A percentile compares a stretch with the other conserved stretches of the same genome.
Evolutionary conservation across 2,888 invertebrate genomes (phyloP).

Genomic region (Scaptomyza polygonia): DNA sequence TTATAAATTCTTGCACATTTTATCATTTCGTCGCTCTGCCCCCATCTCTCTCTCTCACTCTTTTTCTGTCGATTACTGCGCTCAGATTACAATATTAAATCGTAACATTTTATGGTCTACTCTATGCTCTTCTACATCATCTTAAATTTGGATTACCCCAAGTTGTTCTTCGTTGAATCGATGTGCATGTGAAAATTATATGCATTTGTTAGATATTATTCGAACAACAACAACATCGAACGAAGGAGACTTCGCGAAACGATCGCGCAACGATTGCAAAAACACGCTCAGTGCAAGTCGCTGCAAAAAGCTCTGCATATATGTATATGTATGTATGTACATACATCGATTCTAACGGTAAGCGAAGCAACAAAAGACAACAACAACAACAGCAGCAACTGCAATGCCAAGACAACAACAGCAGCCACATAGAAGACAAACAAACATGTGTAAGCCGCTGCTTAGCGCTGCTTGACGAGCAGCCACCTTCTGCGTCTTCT

Average conservation of each 20-base stretch:
- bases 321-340: no score
- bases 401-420: constrained; percentile 2
- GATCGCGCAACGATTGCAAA: constrained; percentile 28
- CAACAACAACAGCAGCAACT: constrained; percentile 19
- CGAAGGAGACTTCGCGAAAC: neutral
- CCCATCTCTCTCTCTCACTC: neutral
- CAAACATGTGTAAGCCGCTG: constrained; percentile 78
- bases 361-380: constrained; percentile 57
- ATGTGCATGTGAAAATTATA: constrained; percentile 73
- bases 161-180: constrained; percentile 36
- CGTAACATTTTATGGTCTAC: constrained; percentile 66
- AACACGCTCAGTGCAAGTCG: constrained; percentile 13
- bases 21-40: constrained; percentile 17
- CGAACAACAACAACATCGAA: constrained; percentile 25
- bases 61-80: constrained; percentile 8
- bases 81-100: constrained; percentile 67
- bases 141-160: constrained; percentile 25
- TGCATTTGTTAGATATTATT: constrained; percentile 80
- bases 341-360: constrained; percentile 62
- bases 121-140: neutral
- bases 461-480: constrained; percentile 69
- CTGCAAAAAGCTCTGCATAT: constrained; percentile 39
- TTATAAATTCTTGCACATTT: constrained; percentile 22
- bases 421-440: constrained; percentile 54
- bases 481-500: constrained; percentile 38